A percentile compares a stretch with the other conserved stretches of the same genome.
Conservation (phyloP, 1,140 invertebrate species). For the Panagrolaimus sp. region DNA sequence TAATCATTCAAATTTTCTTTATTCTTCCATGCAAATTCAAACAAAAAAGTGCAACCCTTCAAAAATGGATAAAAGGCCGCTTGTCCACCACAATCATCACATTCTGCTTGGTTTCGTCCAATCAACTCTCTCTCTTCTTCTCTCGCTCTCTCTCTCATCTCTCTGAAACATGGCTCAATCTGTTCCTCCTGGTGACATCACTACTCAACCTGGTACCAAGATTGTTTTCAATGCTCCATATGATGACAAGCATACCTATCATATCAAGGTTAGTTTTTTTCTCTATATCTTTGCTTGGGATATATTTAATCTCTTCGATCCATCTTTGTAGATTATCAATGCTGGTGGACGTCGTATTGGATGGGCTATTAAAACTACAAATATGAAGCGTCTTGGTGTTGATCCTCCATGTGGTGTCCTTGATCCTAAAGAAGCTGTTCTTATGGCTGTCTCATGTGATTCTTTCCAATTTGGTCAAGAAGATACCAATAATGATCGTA, state of each 20-base stretch:
- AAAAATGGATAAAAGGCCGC: too few relatives aligned
- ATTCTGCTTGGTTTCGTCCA: too few relatives aligned
- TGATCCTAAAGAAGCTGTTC: slow-evolving; percentile 39
- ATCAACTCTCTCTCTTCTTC: too few relatives aligned
- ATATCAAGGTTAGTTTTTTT: neutral
- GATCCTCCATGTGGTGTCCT: slow-evolving; percentile 37
- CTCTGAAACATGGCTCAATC: slow-evolving; percentile 1
- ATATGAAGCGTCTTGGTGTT: slow-evolving; percentile 32
- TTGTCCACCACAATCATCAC: too few relatives aligned
- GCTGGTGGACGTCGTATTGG: slow-evolving; percentile 37
- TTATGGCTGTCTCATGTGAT: slow-evolving; percentile 42
- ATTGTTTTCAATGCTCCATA: slow-evolving; percentile 11
- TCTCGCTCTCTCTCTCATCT: too few relatives aligned
- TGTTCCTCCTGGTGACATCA: slow-evolving; percentile 5
- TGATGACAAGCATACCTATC: slow-evolving; percentile 13
- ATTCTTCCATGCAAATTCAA: too few relatives aligned
- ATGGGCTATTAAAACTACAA: slow-evolving; percentile 44
- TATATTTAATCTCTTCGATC: neutral
- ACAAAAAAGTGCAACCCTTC: too few relatives aligned
- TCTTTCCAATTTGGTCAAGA: slow-evolving; percentile 36
- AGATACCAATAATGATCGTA: slow-evolving; percentile 46
- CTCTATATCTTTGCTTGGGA: neutral
- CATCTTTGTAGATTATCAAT: slow-evolving; percentile 40
- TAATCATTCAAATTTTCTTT: too few relatives aligned
- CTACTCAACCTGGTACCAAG: slow-evolving; percentile 8